Percentiles rank a stretch among this genome's conserved stretches.
Evolutionary conservation across 2,797 vertebrate genomes (phyloP).

Genomic region (Melanotaenia trifasciata): DNA sequence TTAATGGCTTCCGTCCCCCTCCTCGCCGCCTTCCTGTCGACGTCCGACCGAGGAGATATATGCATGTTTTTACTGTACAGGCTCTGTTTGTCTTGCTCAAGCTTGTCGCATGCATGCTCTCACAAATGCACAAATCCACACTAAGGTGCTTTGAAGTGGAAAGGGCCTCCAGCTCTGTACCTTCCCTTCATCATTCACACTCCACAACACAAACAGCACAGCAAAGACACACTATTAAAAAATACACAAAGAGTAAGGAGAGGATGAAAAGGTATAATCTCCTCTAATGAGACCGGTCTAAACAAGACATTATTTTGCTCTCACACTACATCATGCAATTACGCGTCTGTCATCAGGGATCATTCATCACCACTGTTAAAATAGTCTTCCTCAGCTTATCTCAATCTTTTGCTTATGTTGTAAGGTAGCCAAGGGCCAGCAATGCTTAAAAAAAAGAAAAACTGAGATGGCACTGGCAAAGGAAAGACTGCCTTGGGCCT

Average conservation of each 20-base stretch:
- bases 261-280: conserved; percentile 40
- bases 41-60: conserved; percentile 53
- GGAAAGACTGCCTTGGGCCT: conserved; percentile 46
- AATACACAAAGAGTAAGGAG: conserved; percentile 16
- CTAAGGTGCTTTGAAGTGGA: conserved; percentile 78
- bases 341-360: conserved; percentile 23
- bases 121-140: conserved; percentile 58
- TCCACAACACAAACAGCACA: conserved; percentile 72
- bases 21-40: conserved; percentile 19
- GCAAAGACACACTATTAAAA: conserved; percentile 41
- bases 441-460: conserved; percentile 50
- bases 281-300: conserved; percentile 35
- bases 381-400: conserved; percentile 19
- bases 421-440: conserved; percentile 30
- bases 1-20: conserved; percentile 30
- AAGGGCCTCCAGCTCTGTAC: conserved; percentile 79
- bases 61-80: conserved; percentile 55
- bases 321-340: conserved; percentile 16
- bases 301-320: conserved; percentile 41
- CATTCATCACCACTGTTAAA: conserved; percentile 22
- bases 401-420: conserved; percentile 25
- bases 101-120: conserved; percentile 65
- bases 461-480: conserved; percentile 48
- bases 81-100: conserved; percentile 68
- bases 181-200: conserved; percentile 80